Percentiles rank a stretch among this genome's conserved stretches.
Evolutionary conservation across 1,140 invertebrate species (phyloP).

Genomic region (Andrena cerasifolii): DNA sequence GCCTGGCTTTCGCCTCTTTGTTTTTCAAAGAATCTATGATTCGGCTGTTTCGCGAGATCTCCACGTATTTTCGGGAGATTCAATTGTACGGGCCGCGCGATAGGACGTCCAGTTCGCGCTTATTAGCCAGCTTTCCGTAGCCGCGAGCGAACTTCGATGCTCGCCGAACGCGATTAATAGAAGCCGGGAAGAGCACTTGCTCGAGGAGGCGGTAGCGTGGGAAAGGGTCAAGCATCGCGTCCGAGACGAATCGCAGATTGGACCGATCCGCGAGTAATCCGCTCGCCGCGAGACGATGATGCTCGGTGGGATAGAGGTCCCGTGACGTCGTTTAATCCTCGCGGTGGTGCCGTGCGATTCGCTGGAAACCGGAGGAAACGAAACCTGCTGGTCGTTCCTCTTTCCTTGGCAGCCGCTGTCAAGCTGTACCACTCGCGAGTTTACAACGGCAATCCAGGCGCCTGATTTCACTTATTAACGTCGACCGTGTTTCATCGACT

Average conservation of each 20-base stretch:
- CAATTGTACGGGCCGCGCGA: too few relatives aligned
- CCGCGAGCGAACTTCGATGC: neutral
- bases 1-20: conserved; percentile 25
- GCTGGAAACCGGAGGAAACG: neutral
- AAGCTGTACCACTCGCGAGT: too few relatives aligned
- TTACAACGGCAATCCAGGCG: neutral
- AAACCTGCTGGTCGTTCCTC: neutral
- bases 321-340: conserved; percentile 41
- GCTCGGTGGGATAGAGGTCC: conserved; percentile 3
- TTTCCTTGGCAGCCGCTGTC: too few relatives aligned
- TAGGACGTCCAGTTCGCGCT: neutral
- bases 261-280: conserved; percentile 35
- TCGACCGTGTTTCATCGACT: conserved; percentile 1
- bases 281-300: conserved; percentile 32
- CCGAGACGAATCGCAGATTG: conserved; percentile 66
- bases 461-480: neutral
- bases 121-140: neutral
- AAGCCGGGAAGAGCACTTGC: conserved; percentile 17
- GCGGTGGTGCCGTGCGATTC: neutral
- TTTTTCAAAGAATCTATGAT: conserved; percentile 46
- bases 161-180: neutral
- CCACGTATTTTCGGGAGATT: neutral
- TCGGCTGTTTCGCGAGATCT: conserved; percentile 30
- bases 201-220: conserved; percentile 61
- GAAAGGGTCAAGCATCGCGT: conserved; percentile 60